These are phyloP conservation scores for Falco biarmicus DNA, from an alignment of 2,797 vertebrate species.

Conservation along the genomic window DNA sequence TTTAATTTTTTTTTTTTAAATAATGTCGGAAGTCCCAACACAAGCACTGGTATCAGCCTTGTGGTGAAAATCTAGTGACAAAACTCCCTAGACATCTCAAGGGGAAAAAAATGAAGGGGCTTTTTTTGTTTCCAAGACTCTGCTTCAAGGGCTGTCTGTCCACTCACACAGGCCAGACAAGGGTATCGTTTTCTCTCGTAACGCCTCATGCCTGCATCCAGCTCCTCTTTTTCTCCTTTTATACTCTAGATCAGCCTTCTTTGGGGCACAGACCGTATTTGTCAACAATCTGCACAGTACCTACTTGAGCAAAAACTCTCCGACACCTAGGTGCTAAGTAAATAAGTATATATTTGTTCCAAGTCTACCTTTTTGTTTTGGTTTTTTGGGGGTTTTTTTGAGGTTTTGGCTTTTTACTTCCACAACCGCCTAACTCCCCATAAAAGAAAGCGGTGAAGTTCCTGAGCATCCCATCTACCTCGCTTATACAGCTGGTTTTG, in stretches of 20 bases:
- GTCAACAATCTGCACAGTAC: background rate
- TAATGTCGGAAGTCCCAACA: too few species aligned
- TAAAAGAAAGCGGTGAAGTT: background rate
- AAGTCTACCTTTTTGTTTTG: background rate
- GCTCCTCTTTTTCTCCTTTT: background rate
- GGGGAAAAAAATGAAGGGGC: background rate
- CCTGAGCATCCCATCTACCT: background rate
- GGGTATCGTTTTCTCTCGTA: fast-evolving
- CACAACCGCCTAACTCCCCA: too few species aligned
- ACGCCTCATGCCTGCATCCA: background rate
- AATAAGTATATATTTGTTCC: fast-evolving
- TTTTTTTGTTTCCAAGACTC: background rate
- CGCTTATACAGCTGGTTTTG: background rate
- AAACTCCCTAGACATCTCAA: background rate
- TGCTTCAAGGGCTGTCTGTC: background rate
- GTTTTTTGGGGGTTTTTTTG: background rate
- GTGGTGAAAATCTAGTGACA: background rate
- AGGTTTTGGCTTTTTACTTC: background rate
- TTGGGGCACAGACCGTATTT: background rate
- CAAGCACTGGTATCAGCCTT: background rate
- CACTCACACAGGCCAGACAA: background rate
- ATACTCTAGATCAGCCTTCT: background rate
- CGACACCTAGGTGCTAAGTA: background rate
- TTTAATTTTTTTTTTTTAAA: too few species aligned
- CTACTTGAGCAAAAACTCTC: background rate